Conservation (phyloP, 1,140 invertebrate species). For the Dendrolimus kikuchii region DNA sequence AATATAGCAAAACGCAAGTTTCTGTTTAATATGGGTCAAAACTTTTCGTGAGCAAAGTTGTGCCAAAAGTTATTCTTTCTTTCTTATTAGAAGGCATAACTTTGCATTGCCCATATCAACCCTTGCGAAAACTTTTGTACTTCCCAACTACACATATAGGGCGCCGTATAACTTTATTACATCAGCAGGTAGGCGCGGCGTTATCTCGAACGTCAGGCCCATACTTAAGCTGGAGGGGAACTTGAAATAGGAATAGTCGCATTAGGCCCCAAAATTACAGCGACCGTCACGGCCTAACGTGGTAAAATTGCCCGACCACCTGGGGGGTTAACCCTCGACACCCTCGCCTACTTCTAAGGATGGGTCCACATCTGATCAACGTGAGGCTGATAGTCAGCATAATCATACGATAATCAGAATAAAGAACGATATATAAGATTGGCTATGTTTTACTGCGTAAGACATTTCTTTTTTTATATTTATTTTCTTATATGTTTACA, state of each 20-base stretch:
- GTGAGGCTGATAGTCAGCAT: neutral
- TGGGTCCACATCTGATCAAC: neutral
- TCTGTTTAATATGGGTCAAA: no score
- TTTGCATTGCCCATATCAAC: neutral
- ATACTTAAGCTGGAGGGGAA: conserved; percentile 52
- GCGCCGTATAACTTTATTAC: conserved; percentile 1
- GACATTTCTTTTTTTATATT: no score
- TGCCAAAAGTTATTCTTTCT: no score
- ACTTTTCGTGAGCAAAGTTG: no score
- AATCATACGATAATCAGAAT: no score
- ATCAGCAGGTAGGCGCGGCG: conserved; percentile 21
- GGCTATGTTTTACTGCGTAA: no score
- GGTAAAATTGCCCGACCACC: conserved; percentile 63
- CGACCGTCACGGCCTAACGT: conserved; percentile 67
- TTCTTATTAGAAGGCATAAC: no score
- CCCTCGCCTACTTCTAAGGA: conserved; percentile 12
- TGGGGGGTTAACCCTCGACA: conserved; percentile 48
- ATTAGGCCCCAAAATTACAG: conserved; percentile 69
- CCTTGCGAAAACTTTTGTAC: neutral
- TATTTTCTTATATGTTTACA: no score
- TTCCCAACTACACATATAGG: neutral
- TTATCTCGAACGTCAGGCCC: conserved; percentile 60
- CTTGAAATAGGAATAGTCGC: conserved; percentile 68
- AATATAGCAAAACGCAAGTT: no score
- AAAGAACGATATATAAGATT: no score